These are phyloP conservation scores for Miichthys miiuy DNA, from an alignment of 2,797 vertebrate genomes.

Conservation along the genomic window DNA sequence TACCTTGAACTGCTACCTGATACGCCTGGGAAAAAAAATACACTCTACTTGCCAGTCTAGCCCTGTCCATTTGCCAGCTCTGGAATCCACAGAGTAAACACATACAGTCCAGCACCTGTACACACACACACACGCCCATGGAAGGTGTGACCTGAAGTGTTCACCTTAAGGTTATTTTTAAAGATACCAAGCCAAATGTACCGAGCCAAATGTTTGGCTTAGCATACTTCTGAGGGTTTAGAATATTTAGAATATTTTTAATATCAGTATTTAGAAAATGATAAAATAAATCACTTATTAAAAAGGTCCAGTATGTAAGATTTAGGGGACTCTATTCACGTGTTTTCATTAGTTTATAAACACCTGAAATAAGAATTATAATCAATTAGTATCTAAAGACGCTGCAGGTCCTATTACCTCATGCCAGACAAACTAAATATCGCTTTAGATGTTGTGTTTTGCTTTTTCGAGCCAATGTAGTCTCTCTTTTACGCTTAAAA, in stretches of 20 bases:
- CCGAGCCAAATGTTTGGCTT: neutral
- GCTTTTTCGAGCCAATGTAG: neutral
- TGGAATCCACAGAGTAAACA: conserved; percentile 77
- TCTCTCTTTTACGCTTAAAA: too few species aligned
- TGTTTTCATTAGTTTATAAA: too few species aligned
- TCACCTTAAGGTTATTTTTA: conserved; percentile 11
- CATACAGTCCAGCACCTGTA: conserved; percentile 26
- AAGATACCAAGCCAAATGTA: neutral
- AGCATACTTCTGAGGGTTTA: neutral
- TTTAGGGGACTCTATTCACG: too few species aligned
- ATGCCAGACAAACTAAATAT: too few species aligned
- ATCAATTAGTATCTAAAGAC: too few species aligned
- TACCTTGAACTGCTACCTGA: conserved; percentile 62
- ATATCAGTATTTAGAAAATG: conserved; percentile 1
- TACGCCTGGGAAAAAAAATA: conserved; percentile 71
- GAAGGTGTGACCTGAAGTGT: neutral
- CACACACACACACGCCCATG: conserved; percentile 23
- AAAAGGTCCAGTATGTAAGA: too few species aligned
- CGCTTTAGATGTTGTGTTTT: too few species aligned
- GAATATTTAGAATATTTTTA: neutral
- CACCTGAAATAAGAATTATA: too few species aligned
- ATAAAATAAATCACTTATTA: too few species aligned
- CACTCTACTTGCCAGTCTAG: conserved; percentile 33
- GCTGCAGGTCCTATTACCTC: too few species aligned
- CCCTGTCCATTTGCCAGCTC: conserved; percentile 54